Evolutionary conservation across 2,113 vertebrate species (phyloP).

Genomic region (Spilogale gracilis): DNA sequence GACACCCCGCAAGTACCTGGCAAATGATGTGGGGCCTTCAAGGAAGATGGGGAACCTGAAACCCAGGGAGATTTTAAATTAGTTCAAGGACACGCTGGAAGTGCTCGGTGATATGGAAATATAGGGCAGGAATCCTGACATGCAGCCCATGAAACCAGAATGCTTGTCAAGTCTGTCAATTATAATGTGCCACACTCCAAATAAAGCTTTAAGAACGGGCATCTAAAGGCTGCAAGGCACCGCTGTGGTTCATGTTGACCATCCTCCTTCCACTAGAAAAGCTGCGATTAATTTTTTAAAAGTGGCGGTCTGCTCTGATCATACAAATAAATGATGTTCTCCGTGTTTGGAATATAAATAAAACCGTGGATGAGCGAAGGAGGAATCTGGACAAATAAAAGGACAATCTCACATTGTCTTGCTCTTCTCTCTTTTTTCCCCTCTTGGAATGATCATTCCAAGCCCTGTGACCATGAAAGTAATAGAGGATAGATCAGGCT

Average conservation of each 20-base stretch:
- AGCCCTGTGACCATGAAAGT: constrained; percentile 1
- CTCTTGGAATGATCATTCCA: background rate
- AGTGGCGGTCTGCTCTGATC: background rate
- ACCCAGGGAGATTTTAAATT: constrained; percentile 85
- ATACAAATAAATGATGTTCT: constrained; percentile 47
- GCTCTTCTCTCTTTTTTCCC: background rate
- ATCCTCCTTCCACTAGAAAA: constrained; percentile 62
- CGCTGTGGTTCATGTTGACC: constrained; percentile 45
- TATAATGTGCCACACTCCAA: constrained; percentile 76
- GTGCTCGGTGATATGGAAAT: constrained; percentile 81
- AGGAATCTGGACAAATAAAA: constrained; percentile 11
- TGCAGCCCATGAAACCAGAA: constrained; percentile 74
- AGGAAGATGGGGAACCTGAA: constrained; percentile 74
- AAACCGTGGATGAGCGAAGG: background rate
- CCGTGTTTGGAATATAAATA: constrained; percentile 48
- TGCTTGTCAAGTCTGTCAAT: constrained; percentile 83
- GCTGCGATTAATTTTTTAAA: constrained; percentile 46
- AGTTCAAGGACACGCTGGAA: constrained; percentile 82
- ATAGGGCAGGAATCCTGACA: constrained; percentile 83
- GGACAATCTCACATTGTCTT: background rate
- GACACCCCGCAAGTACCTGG: constrained; percentile 39
- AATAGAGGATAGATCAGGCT: background rate
- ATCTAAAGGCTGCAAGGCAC: constrained; percentile 43
- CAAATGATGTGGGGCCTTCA: constrained; percentile 74
- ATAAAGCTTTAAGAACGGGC: constrained; percentile 65